A percentile compares a stretch with the other conserved stretches of the same genome.
These are phyloP conservation scores for Cryptus viduatorius DNA, from an alignment of 2,888 invertebrate species.

Conservation along the genomic window DNA sequence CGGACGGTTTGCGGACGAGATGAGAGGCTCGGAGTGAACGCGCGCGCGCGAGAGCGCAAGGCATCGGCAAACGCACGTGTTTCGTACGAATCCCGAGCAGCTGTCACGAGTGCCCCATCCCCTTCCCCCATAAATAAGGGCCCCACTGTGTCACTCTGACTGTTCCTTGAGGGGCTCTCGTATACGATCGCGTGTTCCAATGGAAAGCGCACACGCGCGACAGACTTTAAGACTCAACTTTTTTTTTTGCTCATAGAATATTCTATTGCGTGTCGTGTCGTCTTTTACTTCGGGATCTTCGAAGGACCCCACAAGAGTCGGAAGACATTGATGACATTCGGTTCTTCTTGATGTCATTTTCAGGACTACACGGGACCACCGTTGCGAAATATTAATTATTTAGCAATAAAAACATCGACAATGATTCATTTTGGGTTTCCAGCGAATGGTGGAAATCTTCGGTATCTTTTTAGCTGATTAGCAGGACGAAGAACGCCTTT, in stretches of 20 bases:
- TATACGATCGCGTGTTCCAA: slow-evolving; percentile 20
- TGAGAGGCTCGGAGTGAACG: slow-evolving; percentile 1
- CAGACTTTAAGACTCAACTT: background rate
- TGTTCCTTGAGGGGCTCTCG: background rate
- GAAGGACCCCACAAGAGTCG: background rate
- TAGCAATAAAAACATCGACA: too few species aligned
- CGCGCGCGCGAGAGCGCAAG: slow-evolving; percentile 15
- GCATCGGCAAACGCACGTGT: slow-evolving; percentile 45
- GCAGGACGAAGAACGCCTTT: too few species aligned
- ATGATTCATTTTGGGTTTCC: too few species aligned
- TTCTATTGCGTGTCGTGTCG: slow-evolving; percentile 29
- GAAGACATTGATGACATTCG: background rate
- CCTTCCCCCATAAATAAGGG: slow-evolving; percentile 44
- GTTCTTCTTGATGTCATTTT: slow-evolving; percentile 4
- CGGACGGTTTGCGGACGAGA: slow-evolving; percentile 23
- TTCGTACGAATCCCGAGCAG: slow-evolving; percentile 37
- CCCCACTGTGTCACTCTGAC: slow-evolving; percentile 1
- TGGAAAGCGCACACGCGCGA: slow-evolving; percentile 24
- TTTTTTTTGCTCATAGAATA: slow-evolving; percentile 16
- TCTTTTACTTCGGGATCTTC: background rate
- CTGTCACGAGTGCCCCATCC: slow-evolving; percentile 23
- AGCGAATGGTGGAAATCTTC: too few species aligned
- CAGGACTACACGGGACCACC: background rate
- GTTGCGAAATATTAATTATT: too few species aligned
- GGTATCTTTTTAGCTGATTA: too few species aligned